Evolutionary conservation across 2,888 invertebrate genomes (phyloP).

Genomic region (Phengaris arion): DNA sequence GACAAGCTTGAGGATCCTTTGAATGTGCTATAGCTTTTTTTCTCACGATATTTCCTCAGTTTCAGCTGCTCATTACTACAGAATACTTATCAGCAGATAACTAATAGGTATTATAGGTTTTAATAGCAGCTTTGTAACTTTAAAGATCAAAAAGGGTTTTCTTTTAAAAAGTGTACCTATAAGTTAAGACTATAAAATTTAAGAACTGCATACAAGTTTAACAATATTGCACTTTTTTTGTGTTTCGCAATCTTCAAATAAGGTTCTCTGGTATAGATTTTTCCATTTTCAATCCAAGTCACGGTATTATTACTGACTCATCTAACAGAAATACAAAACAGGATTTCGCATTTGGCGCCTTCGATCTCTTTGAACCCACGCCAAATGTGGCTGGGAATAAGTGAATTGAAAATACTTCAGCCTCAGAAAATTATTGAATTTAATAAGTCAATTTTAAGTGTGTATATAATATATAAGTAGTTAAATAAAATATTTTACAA

Average conservation of each 20-base stretch:
- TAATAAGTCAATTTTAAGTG: background rate
- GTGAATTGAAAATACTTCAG: conserved; percentile 36
- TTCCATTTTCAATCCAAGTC: background rate
- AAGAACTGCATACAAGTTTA: background rate
- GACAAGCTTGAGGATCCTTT: too few relatives aligned
- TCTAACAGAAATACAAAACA: conserved; percentile 24
- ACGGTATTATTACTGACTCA: background rate
- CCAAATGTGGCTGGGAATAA: conserved; percentile 35
- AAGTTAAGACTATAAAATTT: too few relatives aligned
- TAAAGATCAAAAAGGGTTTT: too few relatives aligned
- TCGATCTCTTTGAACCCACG: conserved; percentile 33
- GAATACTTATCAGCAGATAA: too few relatives aligned
- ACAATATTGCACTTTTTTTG: background rate
- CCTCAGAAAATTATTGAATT: conserved; percentile 5
- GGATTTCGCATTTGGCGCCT: conserved; percentile 24
- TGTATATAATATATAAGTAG: too few relatives aligned
- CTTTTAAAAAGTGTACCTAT: too few relatives aligned
- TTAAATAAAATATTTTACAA: too few relatives aligned
- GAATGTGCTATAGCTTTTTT: too few relatives aligned
- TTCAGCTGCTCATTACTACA: too few relatives aligned
- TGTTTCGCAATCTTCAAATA: background rate
- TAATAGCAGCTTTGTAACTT: too few relatives aligned
- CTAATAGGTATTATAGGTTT: too few relatives aligned
- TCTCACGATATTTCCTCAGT: too few relatives aligned
- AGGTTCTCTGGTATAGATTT: background rate